These are phyloP conservation scores for Catharus bicknelli DNA, from an alignment of 2,113 vertebrate species.

Conservation along the genomic window DNA sequence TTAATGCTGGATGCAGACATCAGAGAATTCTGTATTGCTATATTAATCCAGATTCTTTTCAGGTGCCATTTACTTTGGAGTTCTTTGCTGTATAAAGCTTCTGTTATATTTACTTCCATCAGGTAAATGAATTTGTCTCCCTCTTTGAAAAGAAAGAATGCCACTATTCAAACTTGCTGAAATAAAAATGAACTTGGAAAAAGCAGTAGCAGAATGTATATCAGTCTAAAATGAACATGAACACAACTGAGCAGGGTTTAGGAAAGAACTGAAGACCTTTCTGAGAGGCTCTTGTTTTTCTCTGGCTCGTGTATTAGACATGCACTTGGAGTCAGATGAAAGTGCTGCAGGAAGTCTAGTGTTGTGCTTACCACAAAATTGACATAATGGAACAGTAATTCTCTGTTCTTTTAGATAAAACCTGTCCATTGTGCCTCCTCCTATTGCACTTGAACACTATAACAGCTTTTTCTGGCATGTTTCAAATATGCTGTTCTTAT, in stretches of 20 bases:
- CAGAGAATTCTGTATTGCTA: not conserved
- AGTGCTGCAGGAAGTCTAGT: not conserved
- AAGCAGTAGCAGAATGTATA: not conserved
- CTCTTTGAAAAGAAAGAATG: not conserved
- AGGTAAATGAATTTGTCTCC: not conserved
- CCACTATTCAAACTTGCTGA: not conserved
- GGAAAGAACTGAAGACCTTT: not conserved
- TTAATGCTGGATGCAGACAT: not conserved
- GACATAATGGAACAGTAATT: constrained; percentile 51
- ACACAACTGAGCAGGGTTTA: not conserved
- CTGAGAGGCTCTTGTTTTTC: not conserved
- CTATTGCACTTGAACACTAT: not conserved
- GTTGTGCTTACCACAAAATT: not conserved
- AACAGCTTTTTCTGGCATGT: constrained; percentile 28
- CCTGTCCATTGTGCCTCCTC: constrained; percentile 10
- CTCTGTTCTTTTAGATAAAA: constrained; percentile 50
- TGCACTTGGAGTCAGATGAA: constrained; percentile 26
- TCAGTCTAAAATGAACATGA: not conserved
- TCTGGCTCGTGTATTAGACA: not conserved
- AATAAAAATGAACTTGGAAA: not conserved
- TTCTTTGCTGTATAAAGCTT: not conserved
- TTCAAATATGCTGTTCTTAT: constrained; percentile 33
- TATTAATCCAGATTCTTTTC: not conserved
- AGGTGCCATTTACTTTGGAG: not conserved
- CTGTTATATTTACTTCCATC: not conserved